Evolutionary conservation across 2,113 vertebrate species (phyloP).

Genomic region (Peromyscus californicus): DNA sequence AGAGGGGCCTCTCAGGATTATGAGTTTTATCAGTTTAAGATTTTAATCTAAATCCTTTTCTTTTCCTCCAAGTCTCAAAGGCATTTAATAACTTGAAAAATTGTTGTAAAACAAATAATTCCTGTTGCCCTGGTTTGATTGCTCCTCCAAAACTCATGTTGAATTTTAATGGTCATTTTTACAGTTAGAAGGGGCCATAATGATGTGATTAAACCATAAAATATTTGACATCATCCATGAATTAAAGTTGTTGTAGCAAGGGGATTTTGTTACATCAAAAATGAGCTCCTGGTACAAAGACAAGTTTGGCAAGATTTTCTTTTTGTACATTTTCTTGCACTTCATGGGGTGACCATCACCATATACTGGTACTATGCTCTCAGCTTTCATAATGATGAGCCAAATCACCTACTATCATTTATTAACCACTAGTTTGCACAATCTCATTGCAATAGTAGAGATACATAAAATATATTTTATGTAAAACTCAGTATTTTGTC

Average conservation of each 20-base stretch:
- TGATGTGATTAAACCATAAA: background rate
- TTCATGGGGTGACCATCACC: too few species aligned
- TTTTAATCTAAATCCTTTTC: conserved; percentile 14
- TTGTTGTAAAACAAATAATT: conserved; percentile 38
- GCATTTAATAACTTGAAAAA: background rate
- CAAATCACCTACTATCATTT: background rate
- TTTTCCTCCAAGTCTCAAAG: background rate
- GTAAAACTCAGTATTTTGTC: background rate
- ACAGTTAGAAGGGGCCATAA: background rate
- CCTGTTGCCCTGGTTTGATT: background rate
- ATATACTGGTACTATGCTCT: accelerated
- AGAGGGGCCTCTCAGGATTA: background rate
- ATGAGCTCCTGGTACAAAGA: background rate
- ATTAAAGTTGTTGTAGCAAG: background rate
- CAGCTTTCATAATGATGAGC: background rate
- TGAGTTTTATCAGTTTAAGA: background rate
- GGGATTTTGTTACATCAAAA: background rate
- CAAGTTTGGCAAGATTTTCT: background rate
- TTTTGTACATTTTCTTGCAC: background rate
- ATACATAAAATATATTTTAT: background rate
- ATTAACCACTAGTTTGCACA: too few species aligned
- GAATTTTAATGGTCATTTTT: background rate
- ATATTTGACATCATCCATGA: background rate
- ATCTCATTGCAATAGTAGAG: background rate
- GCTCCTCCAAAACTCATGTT: background rate